phyloP scores from a whole-genome alignment of 2,113 vertebrate species.

The Cochlearius cochlearius region DNA sequence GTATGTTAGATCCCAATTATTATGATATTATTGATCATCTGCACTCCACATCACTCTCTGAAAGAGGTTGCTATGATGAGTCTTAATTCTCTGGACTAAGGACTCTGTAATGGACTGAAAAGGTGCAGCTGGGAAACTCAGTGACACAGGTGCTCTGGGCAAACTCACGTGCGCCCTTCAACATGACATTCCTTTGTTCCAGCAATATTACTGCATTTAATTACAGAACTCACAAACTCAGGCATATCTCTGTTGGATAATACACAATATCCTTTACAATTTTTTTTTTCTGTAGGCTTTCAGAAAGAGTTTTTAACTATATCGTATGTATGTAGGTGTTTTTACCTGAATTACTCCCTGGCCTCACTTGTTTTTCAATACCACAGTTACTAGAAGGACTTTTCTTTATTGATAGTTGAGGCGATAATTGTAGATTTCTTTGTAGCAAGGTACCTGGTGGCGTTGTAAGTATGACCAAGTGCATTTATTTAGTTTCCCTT shows the following conservation, averaged over 20 bases:
- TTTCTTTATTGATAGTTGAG: not conserved
- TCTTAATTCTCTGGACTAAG: not conserved
- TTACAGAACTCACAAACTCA: not conserved
- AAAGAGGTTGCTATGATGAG: not conserved
- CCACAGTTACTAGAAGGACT: not conserved
- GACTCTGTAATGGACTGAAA: not conserved
- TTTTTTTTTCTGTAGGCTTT: not conserved
- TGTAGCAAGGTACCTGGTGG: not conserved
- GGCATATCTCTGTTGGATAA: not conserved
- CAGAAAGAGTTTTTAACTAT: not conserved
- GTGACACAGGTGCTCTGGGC: not conserved
- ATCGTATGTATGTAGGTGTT: not conserved
- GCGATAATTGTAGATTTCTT: not conserved
- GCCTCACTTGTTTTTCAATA: not conserved
- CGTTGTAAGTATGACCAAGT: not conserved
- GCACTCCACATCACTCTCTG: not conserved
- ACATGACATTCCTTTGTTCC: not conserved
- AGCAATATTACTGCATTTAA: not conserved
- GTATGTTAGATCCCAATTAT: not conserved
- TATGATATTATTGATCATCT: rapidly evolving
- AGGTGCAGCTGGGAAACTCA: not conserved
- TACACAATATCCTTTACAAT: not conserved
- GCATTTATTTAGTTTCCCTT: not conserved
- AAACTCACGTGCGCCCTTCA: not conserved
- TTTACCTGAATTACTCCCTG: not conserved